Evolutionary conservation across 2,113 vertebrate species (phyloP).

Genomic region (Apeltes quadracus): DNA sequence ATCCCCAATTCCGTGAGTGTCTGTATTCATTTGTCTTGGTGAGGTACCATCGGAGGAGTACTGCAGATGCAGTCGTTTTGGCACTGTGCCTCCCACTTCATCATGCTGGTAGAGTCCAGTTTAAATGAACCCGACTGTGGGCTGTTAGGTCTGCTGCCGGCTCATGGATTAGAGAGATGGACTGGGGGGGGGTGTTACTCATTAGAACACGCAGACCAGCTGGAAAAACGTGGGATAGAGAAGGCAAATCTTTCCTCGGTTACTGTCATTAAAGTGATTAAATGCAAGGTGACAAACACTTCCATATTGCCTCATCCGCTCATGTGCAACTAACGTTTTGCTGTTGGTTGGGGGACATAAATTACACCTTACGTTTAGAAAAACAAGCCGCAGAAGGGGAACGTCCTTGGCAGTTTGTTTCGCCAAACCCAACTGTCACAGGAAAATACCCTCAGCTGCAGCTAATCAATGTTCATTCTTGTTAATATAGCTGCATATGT

Average conservation of each 20-base stretch:
- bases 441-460: neutral
- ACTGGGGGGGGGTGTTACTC: slow-evolving; percentile 25
- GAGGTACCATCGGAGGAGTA: slow-evolving; percentile 30
- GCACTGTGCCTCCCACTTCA: slow-evolving; percentile 37
- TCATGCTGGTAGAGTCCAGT: slow-evolving; percentile 30
- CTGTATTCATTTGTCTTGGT: slow-evolving; percentile 46
- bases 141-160: slow-evolving; percentile 27
- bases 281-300: neutral
- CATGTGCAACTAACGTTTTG: neutral
- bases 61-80: slow-evolving; percentile 42
- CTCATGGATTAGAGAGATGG: slow-evolving; percentile 44
- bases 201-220: slow-evolving; percentile 22
- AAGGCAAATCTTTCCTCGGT: slow-evolving; percentile 5
- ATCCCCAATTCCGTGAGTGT: slow-evolving; percentile 36
- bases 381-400: neutral
- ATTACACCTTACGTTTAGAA: neutral
- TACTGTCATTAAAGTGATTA: slow-evolving; percentile 16
- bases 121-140: slow-evolving; percentile 33
- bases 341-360: neutral
- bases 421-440: neutral
- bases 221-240: slow-evolving; percentile 9
- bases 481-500: neutral
- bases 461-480: neutral
- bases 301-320: slow-evolving; percentile 8
- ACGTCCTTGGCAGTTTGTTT: neutral